Evolutionary conservation across 2,888 invertebrate genomes (phyloP), one percentile per base, ranked within the genome.

Genomic region (Erebia palarica): DNA sequence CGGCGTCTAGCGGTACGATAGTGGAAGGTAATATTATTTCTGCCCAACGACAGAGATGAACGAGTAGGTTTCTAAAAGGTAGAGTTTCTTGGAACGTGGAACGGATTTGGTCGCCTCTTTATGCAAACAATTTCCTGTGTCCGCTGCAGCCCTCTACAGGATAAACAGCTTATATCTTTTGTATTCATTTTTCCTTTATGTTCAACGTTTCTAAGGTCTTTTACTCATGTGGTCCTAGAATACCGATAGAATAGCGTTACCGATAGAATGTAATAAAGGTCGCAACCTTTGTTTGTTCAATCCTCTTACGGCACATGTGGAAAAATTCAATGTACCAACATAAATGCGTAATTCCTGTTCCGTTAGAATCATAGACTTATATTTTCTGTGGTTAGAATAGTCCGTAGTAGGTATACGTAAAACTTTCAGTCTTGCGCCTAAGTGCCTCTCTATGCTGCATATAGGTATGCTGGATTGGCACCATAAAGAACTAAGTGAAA

Each of bases 131-230:
- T 2, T 18, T 18, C 10, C 10, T 16, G 55, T 55, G 55, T 18
- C 1, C 55, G 10, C 18, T 55, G 55, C 16, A 55, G 18, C 55
- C 55, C n/a, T 8, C 18, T 18, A 18, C 10, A 55, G 55, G 55
- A 55, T 55, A 55, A 55, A 55, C 10, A 55, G 55, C 55, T 55
- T 55, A 55, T 9, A 55, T 9, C 55, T 55, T 18, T 55, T 55
- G 55, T 18, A 16, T 18, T 9, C 55, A 11, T 16, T 55, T 55
- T 55, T 55, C 55, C 18, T 55, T 55, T 55, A 55, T 55, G 16
- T 16, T 55, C 3, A 55, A 55, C 55, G 0, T 51, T 51, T 5
- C 14, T 7, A n/a, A 3, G n/a, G n/a, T 51, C 8, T 2, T 55
- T 55, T 10, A 1, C 10, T 18, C 7, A 18, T 55, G 1, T 55